Evolutionary conservation across 2,797 vertebrate genomes (phyloP).

Genomic region (Lerista edwardsae): DNA sequence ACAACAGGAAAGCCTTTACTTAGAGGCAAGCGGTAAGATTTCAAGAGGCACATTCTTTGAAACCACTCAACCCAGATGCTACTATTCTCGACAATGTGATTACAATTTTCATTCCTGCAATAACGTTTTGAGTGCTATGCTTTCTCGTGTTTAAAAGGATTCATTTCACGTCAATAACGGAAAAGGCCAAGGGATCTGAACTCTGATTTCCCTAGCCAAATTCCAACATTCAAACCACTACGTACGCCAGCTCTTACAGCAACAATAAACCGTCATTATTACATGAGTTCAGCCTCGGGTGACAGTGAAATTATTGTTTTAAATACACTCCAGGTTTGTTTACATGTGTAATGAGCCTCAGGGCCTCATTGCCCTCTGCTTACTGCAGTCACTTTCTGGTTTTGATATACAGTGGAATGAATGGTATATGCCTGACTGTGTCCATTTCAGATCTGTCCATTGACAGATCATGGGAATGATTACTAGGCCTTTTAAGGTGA

Average conservation of each 20-base stretch:
- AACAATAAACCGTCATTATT: neutral
- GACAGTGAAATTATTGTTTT: neutral
- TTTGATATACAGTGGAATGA: neutral
- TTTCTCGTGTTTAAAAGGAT: neutral
- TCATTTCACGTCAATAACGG: neutral
- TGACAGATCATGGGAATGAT: neutral
- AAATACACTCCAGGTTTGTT: neutral
- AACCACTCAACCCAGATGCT: neutral
- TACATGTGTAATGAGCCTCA: neutral
- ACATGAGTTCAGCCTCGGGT: neutral
- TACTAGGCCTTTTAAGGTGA: neutral
- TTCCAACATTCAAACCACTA: neutral
- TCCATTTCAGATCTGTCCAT: neutral
- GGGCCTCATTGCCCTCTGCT: neutral
- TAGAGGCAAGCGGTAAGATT: slow-evolving; percentile 20
- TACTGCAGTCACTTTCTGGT: neutral
- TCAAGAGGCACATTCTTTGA: neutral
- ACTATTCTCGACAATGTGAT: slow-evolving; percentile 35
- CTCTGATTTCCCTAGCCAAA: neutral
- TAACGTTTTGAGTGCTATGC: slow-evolving; percentile 34
- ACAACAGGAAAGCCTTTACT: slow-evolving; percentile 27
- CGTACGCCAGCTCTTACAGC: neutral
- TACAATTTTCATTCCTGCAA: slow-evolving; percentile 21
- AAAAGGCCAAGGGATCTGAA: slow-evolving; percentile 25
- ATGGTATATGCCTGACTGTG: neutral